These are phyloP conservation scores for Poecilia latipinna DNA, from an alignment of 2,113 vertebrate species.

Conservation along the genomic window DNA sequence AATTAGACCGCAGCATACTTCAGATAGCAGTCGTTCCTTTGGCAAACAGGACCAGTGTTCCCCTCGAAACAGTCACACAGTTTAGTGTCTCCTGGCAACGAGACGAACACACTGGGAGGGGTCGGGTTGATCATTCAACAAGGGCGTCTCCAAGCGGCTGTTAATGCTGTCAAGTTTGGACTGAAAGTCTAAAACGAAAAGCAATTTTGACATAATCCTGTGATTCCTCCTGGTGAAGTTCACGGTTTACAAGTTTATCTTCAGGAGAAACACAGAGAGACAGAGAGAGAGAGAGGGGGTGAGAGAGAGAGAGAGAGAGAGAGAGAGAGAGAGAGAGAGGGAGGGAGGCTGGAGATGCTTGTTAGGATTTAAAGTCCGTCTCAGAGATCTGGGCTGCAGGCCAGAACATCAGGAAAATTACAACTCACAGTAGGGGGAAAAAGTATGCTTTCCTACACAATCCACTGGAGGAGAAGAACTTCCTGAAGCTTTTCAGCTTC, in stretches of 20 bases:
- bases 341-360: neutral
- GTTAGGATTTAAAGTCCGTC: conserved; percentile 15
- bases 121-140: conserved; percentile 42
- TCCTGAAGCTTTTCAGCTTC: neutral
- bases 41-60: conserved; percentile 25
- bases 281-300: too few relatives aligned
- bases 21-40: conserved; percentile 46
- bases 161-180: neutral
- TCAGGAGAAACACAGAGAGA: conserved; percentile 11
- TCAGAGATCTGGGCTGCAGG: conserved; percentile 18
- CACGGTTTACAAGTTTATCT: neutral
- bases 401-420: conserved; percentile 44
- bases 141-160: conserved; percentile 5
- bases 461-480: neutral
- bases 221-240: neutral
- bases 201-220: neutral
- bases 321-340: neutral
- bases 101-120: conserved; percentile 9
- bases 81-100: conserved; percentile 48
- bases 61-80: conserved; percentile 28
- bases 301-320: neutral
- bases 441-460: neutral
- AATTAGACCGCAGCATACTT: conserved; percentile 24
- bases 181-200: neutral
- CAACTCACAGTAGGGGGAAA: neutral